Base-by-base conservation (phyloP, 2,113 vertebrate genomes). In the Cnemophilus loriae region DNA sequence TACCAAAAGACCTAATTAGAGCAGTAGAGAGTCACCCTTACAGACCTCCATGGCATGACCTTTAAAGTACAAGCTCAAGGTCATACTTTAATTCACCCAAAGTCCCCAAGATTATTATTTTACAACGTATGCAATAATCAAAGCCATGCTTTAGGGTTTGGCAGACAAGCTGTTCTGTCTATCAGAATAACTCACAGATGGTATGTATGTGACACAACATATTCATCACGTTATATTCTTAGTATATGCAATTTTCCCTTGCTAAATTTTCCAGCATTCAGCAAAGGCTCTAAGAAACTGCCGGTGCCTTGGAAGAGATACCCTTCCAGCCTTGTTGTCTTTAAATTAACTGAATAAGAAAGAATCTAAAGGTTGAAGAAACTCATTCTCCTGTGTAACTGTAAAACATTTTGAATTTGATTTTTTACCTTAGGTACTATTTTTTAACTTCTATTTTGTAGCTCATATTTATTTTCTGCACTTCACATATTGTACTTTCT, bases 141-240 rank as follows among this genome's bases (percentile, higher is more conserved):
- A 90, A 96, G 89, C 90, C 76, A 84, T 69, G 94, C 94, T 96
- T 96, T 85, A 82, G 90, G 93, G 84, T 95, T 95, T 97, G 96
- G 97, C 95, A 96, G 95, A 84, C 96, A 97, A 96, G 95, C 97
- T 97, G 97, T 97, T 97, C 97, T 92, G 95, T 97, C 96, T 96
- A 93, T 96, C 97, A 97, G 97, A 96, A 89, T 96, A 97, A 96
- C 96, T 97, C 96, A 95, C 97, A 97, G 97, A 97, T 97, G 96
- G 97, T 97, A 97, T 90, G 94, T 94, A 96, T 97, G 90, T 96
- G 97, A 97, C 97, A 97, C 97, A 97, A 97, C 96, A 95, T 96
- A 97, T 97, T 97, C 95, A 97, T 97, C 96, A 96, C 83, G 90
- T 93, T 93, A 95, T 97, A 97, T 97, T 97, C 97, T 96, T 93